Percentiles rank a stretch among this genome's conserved stretches.
Evolutionary conservation across 2,888 invertebrate genomes (phyloP).

Genomic region (Lagria hirta): DNA sequence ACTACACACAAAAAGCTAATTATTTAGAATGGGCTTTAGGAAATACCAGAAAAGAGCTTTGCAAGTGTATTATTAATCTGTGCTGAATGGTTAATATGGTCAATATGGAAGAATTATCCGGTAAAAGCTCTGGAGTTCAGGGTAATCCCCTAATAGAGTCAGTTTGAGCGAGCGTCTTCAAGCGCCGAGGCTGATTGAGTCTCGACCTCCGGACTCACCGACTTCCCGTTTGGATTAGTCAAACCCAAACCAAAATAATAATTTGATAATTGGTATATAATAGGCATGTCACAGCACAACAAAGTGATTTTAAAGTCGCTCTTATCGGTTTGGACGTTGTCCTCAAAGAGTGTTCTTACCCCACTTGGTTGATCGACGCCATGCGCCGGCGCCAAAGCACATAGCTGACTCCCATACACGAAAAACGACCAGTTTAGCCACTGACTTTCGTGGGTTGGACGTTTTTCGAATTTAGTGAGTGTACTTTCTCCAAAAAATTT

Average conservation of each 20-base stretch:
- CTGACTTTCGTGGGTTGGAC: conserved; percentile 21
- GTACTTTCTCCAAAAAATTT: conserved; percentile 13
- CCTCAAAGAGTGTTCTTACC: conserved; percentile 35
- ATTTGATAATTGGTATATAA: conserved; percentile 18
- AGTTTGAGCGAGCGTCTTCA: too few relatives aligned
- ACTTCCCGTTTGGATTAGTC: too few relatives aligned
- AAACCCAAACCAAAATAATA: conserved; percentile 12
- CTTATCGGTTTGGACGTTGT: conserved; percentile 43
- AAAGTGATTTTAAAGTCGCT: conserved; percentile 32
- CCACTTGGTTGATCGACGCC: conserved; percentile 24
- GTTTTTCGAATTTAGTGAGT: conserved; percentile 20
- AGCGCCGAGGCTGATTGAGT: too few relatives aligned
- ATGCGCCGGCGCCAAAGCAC: conserved; percentile 32
- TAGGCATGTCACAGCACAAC: conserved; percentile 14
- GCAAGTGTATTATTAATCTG: too few relatives aligned
- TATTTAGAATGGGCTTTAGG: too few relatives aligned
- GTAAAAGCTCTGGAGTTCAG: too few relatives aligned
- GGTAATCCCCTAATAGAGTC: too few relatives aligned
- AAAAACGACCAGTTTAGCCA: conserved; percentile 30
- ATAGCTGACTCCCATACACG: conserved; percentile 29
- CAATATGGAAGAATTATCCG: too few relatives aligned
- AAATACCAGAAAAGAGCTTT: too few relatives aligned
- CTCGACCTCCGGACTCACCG: too few relatives aligned
- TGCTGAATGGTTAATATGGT: too few relatives aligned
- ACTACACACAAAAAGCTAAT: too few relatives aligned